Evolutionary conservation across 35 echinoderm and acorn worm genomes (phyloP), one percentile per base, ranked within the genome.

Genomic region (Holothuria glaberrima): DNA sequence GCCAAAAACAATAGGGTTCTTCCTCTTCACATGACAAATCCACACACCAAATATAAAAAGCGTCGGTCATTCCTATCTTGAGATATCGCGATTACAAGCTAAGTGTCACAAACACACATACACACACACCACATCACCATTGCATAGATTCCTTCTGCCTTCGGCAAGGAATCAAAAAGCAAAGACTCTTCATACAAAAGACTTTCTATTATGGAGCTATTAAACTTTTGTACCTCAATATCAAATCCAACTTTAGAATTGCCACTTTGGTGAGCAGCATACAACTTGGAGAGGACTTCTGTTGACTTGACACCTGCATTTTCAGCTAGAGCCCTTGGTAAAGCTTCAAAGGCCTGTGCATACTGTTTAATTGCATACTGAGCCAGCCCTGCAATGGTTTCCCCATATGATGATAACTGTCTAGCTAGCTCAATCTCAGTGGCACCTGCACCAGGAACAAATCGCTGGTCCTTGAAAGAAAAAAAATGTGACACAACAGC

Each of bases 321-420:
- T 27, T 98, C 96, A 31, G 96, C 86, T 29, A 98, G 84, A 36
- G 93, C 93, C 48, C 86, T 92, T 22, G 96, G 96, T 28, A 98
- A 56, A 48, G 93, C 90, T 60, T 98, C 96, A 68, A 98, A 94
- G n/a, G 96, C 90, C 74, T 94, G 90, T 32, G 96, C 86, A 63
- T 88, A 98, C 74, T 98, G 94, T 87, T 94, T 98, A 75, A 98
- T 90, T 12, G 95, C 92, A 59, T 98, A 98, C 82, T 98, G 96
- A 48, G 93, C 90, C 18, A 98, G 77, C 22, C 96, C 96, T 87
- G 96, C 93, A 72, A 94, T 92, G 69, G 93, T 98, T 88, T 98
- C 96, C 9, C 96, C 88, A 31, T 94, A 94, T 14, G 93, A 90
- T 1, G 96, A 80, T 75, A 98, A 76, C 66, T 84, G 69, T 62